These are phyloP conservation scores for Astreopora myriophthalma DNA, from an alignment of 64 coral and sea anemone species.

Conservation along the genomic window DNA sequence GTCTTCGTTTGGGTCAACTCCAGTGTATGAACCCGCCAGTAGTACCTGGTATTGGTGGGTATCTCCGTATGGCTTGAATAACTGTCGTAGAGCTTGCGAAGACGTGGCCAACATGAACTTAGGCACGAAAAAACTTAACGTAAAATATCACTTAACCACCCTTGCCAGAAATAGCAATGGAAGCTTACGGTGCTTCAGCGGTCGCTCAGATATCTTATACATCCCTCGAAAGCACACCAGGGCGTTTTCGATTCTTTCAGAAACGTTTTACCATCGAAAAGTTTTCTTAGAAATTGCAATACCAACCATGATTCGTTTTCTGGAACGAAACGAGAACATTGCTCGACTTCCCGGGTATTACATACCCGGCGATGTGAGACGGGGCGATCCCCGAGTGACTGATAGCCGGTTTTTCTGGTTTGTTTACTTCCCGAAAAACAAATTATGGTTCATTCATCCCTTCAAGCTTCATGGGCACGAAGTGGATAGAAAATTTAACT, in stretches of 20 bases:
- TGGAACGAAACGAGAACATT: conserved; percentile 67
- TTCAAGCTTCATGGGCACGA: conserved; percentile 82
- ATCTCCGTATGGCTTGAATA: conserved; percentile 77
- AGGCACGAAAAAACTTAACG: conserved; percentile 37
- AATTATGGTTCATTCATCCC: conserved; percentile 95
- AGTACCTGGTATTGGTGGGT: conserved; percentile 90
- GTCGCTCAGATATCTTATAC: conserved; percentile 88
- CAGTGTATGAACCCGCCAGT: conserved; percentile 48
- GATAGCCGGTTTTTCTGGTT: conserved; percentile 99
- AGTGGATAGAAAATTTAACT: conserved; percentile 86
- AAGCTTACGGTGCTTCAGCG: conserved; percentile 86
- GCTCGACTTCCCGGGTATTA: conserved; percentile 75
- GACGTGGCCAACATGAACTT: conserved; percentile 68
- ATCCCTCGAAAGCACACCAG: conserved; percentile 72
- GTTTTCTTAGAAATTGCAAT: conserved; percentile 85
- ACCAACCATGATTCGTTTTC: conserved; percentile 73
- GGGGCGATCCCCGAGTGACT: conserved; percentile 65
- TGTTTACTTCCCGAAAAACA: conserved; percentile 85
- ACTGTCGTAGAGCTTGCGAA: conserved; percentile 85
- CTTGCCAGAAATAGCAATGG: conserved; percentile 78
- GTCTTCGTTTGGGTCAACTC: conserved; percentile 57
- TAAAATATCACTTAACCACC: conserved; percentile 38
- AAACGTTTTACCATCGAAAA: conserved; percentile 75
- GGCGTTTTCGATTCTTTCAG: conserved; percentile 67
- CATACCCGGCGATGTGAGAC: conserved; percentile 87